Base-by-base conservation (phyloP, 2,888 invertebrate genomes). In the Pristionchus arcanus region DNA sequence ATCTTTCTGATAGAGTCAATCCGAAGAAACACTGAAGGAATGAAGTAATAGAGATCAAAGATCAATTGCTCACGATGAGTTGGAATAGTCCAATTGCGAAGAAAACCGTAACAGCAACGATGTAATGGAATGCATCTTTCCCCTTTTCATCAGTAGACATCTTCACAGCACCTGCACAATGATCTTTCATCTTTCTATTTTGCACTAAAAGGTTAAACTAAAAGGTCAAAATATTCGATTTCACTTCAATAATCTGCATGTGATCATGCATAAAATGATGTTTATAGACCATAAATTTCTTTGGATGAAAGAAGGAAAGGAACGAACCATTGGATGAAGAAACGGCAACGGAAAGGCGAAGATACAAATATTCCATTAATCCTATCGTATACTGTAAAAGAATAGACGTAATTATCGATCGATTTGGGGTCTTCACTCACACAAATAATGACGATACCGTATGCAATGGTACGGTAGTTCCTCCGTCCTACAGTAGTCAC, bases 51-150 rank as follows among this genome's bases (percentile, higher is more conserved):
- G 11, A 31, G 77, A 42, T 42, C 31, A 31, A 42, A 42, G 77
- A 28, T 31, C 28, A 34, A 71, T 21, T 21, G 55, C 92, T 91
- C 83, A 93, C 93, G 68, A 92, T 90, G 7, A 93, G 37, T 86
- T 94, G 94, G 86, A 94, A 93, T 15, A 92, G 90, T 15, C 92
- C 93, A 53, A 94, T 91, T 16, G 92, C 93, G 59, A 93, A 90
- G 91, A 94, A 94, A 19, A 93, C 92, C 49, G 90, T 92, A 7
- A 93, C 91, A 16, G 92, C 92, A 28, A 94, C 92, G 19, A 93
- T 94, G 90, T 94, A 94, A 86, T 94, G 94, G 83, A 94, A 91
- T 16, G 93, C 94, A 86, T 93, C 93, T 59, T 93, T 93, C 59
- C 92, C 91, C 37, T 89, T 89, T n/a, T 34, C 77, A 42, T 59